Percentiles rank a stretch among this genome's conserved stretches.
Evolutionary conservation across 2,797 vertebrate genomes (phyloP).

Genomic region (Lemur catta): DNA sequence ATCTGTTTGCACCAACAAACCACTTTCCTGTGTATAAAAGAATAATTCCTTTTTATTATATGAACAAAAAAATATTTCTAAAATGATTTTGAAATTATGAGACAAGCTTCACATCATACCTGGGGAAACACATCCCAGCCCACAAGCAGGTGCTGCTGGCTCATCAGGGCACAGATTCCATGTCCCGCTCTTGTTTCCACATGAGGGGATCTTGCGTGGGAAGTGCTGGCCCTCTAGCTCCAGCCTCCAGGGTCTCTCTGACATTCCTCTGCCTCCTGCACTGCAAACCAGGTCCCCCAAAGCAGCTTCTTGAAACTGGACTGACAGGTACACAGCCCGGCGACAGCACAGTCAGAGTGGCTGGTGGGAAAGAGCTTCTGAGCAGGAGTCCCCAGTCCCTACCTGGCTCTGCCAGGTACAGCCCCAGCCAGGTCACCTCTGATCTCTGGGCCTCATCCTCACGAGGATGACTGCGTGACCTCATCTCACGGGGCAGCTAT

Average conservation of each 20-base stretch:
- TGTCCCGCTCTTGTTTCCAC: neutral
- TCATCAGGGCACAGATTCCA: no score
- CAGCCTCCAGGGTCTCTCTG: neutral
- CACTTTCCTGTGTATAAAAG: neutral
- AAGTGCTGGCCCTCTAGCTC: neutral
- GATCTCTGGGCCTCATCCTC: neutral
- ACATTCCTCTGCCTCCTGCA: neutral
- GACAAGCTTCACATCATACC: neutral
- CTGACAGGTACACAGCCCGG: neutral
- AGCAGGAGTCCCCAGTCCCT: neutral
- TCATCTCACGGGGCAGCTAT: neutral
- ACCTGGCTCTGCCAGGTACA: neutral
- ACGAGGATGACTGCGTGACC: neutral
- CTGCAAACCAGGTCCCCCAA: neutral
- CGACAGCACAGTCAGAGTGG: neutral
- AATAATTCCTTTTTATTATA: neutral
- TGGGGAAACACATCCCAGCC: neutral
- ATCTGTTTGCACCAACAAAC: neutral
- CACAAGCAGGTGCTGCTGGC: neutral
- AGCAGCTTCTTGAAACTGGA: neutral
- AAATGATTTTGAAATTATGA: neutral
- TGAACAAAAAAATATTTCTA: neutral
- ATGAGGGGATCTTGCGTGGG: neutral
- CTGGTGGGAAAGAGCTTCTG: neutral
- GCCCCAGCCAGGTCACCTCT: neutral